These are phyloP conservation scores for Onychostoma macrolepis DNA, from an alignment of 2,113 vertebrate species.

Conservation along the genomic window DNA sequence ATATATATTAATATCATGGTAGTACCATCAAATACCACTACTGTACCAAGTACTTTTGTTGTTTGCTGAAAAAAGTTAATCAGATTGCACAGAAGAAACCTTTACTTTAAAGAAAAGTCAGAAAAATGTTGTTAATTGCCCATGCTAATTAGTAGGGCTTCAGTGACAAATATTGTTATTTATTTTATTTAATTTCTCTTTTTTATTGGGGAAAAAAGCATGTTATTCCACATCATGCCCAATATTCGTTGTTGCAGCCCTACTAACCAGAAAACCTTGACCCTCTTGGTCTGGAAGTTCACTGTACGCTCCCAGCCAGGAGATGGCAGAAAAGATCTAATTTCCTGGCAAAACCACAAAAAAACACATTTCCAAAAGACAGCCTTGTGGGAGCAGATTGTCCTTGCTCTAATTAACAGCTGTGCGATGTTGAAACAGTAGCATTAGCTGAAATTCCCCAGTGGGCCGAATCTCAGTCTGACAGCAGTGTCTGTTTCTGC, in stretches of 20 bases:
- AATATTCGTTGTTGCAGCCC: neutral
- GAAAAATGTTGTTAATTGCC: neutral
- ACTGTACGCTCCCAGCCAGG: slow-evolving; percentile 16
- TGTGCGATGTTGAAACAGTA: slow-evolving; percentile 33
- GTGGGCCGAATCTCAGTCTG: slow-evolving; percentile 2
- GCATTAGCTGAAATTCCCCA: slow-evolving; percentile 17
- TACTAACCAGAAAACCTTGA: neutral
- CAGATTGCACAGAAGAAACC: too few species aligned
- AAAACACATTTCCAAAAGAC: neutral
- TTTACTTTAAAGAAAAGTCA: too few species aligned
- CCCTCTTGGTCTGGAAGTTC: neutral
- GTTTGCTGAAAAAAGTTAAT: too few species aligned
- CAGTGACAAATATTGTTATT: neutral
- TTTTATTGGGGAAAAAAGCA: too few species aligned
- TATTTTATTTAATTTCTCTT: neutral
- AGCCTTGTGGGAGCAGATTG: slow-evolving; percentile 13
- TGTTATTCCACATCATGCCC: neutral
- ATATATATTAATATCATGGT: too few species aligned
- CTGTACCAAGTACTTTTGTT: too few species aligned
- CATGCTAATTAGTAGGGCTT: neutral
- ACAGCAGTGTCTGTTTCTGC: slow-evolving; percentile 2
- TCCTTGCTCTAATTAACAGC: slow-evolving; percentile 54
- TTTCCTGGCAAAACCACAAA: neutral
- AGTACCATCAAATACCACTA: too few species aligned
- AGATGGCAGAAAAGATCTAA: slow-evolving; percentile 47